Conservation (phyloP, 2,888 invertebrate genomes). For the Caenorhabditis uteleia region DNA sequence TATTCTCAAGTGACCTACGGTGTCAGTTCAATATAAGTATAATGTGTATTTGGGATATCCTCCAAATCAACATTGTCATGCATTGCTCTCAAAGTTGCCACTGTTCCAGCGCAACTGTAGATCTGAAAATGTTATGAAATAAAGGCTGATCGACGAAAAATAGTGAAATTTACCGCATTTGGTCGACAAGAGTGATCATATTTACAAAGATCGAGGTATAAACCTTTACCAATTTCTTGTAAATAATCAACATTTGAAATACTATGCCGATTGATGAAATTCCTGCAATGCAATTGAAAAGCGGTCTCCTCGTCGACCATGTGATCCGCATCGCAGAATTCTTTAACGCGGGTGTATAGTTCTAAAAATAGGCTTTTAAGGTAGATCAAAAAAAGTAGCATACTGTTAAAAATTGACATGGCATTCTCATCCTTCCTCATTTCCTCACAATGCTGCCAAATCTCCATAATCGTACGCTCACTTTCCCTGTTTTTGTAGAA, state of each 20-base stretch:
- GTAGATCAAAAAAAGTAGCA: not conserved
- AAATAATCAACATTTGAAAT: conserved; percentile 65
- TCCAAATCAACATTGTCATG: conserved; percentile 56
- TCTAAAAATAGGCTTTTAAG: conserved; percentile 35
- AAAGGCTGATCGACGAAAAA: not conserved
- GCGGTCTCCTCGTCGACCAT: conserved; percentile 59
- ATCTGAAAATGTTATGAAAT: conserved; percentile 28
- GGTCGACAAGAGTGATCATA: conserved; percentile 69
- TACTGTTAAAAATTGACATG: conserved; percentile 60
- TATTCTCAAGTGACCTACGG: conserved; percentile 32
- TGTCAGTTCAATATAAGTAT: conserved; percentile 68
- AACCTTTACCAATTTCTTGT: conserved; percentile 69
- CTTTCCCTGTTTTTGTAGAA: conserved; percentile 65
- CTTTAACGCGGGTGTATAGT: conserved; percentile 54
- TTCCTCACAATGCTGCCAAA: conserved; percentile 64
- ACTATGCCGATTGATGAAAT: conserved; percentile 69
- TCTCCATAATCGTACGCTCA: conserved; percentile 62
- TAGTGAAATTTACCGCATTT: conserved; percentile 49
- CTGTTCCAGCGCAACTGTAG: conserved; percentile 64
- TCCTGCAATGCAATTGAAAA: conserved; percentile 68
- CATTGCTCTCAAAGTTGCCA: conserved; percentile 61
- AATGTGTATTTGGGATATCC: conserved; percentile 62
- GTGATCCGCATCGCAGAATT: conserved; percentile 56
- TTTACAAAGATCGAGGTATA: conserved; percentile 68
- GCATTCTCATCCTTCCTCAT: conserved; percentile 61